Evolutionary conservation across 2,888 invertebrate species (phyloP), one percentile per base, ranked within the genome.

Genomic region (Conops quadrifasciatus): DNA sequence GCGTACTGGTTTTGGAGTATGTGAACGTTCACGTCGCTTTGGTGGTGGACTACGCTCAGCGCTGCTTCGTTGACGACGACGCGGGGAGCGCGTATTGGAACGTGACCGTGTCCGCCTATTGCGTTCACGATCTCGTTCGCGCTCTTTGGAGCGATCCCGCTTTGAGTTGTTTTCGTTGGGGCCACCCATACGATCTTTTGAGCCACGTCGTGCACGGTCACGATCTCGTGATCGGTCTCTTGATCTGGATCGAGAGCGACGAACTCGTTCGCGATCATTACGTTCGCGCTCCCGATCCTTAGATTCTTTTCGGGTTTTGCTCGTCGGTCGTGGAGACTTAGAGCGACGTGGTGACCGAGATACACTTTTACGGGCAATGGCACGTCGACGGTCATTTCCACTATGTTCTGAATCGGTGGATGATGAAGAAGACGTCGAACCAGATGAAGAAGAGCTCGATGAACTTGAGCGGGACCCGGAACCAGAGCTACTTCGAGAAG

Each of bases 1-100:
- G 81, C 97, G 94, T 0, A 94, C 93, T 0, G 97, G 96, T 53
- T 94, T 91, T 0, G 97, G 97, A 0, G 94, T 93, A 0, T 96
- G 95, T 0, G 96, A 95, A 49, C 95, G 91, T 80, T 94, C 94
- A 13, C 94, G 91, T 0, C 91, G 88, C 78, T 90, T 90, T 0
- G 81, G 79, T 4, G 79, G 78, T 7, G 96, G 96, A 1, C 94
- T 93, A 0, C 97, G 95, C 0, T 96, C 94, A 28, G 94, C 91
- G 79, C 94, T 93, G 26, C 93, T 90, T 9, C 91, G 88, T 77
- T 89, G 89, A 67, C 90, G 87, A 74, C 92, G 89, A 7, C 82
- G 78, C 2, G 88, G 86, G 2, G 90, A 89, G 36, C 91, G 75
- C 1, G 79, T 78, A 15, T 28, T 53, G 71, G 75, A 16, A 76